A percentile compares a stretch with the other conserved stretches of the same genome.
Evolutionary conservation across 2,113 vertebrate genomes (phyloP).

Genomic region (Actenoides hombroni): DNA sequence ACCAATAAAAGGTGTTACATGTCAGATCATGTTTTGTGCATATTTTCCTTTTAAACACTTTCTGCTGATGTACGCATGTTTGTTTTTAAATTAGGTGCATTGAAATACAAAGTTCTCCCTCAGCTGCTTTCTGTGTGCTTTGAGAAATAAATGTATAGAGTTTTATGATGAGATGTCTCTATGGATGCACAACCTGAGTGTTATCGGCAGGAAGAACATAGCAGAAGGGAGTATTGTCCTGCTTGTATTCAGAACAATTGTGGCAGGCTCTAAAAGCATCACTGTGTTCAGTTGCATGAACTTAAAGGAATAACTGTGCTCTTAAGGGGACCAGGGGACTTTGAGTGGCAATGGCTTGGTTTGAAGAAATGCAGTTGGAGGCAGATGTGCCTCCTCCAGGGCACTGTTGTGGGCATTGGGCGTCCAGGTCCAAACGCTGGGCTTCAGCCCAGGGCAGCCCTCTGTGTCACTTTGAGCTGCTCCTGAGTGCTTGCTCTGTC

Average conservation of each 20-base stretch:
- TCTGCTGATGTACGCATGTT: constrained; percentile 14
- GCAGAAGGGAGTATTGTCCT: background rate
- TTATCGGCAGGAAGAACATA: background rate
- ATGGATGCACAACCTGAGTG: background rate
- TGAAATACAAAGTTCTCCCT: background rate
- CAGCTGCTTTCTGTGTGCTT: background rate
- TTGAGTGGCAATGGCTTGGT: background rate
- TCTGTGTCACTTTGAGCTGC: background rate
- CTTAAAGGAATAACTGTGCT: background rate
- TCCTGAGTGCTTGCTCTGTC: background rate
- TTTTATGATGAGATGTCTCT: background rate
- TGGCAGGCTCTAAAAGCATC: background rate
- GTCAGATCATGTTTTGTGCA: constrained; percentile 2
- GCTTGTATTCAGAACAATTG: background rate
- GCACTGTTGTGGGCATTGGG: background rate
- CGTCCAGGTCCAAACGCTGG: background rate
- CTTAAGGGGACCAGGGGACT: background rate
- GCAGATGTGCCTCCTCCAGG: background rate
- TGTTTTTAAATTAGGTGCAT: background rate
- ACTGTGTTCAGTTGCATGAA: background rate
- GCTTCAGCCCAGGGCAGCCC: background rate
- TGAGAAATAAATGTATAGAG: background rate
- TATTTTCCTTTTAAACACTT: constrained; percentile 35
- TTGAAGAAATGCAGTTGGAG: background rate
- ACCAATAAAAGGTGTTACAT: constrained; percentile 45